Evolutionary conservation across 2,888 invertebrate species (phyloP).

Genomic region (Apantesis nais): DNA sequence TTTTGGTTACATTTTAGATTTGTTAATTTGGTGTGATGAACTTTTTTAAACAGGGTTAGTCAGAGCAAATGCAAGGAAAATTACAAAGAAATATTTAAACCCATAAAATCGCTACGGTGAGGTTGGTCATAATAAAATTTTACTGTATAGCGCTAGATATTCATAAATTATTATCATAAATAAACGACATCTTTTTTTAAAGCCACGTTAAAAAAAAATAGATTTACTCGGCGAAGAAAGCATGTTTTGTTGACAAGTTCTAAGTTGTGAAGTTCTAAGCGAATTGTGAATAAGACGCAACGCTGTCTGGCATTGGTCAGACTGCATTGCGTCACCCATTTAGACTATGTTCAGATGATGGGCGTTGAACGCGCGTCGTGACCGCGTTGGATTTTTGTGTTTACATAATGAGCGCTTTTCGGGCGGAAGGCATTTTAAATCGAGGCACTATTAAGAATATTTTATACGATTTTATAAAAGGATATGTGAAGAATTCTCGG

Average conservation of each 20-base stretch:
- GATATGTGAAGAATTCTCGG: not conserved
- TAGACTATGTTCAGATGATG: slow-evolving; percentile 7
- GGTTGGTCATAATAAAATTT: too few relatives aligned
- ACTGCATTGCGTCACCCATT: slow-evolving; percentile 15
- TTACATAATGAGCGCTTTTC: not conserved
- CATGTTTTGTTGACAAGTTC: not conserved
- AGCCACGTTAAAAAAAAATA: too few relatives aligned
- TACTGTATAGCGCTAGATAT: too few relatives aligned
- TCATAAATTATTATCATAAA: too few relatives aligned
- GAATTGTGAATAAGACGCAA: slow-evolving; percentile 7
- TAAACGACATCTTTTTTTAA: too few relatives aligned
- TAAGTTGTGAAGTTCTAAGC: not conserved
- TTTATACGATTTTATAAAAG: not conserved
- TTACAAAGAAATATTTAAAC: too few relatives aligned
- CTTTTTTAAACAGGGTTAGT: not conserved
- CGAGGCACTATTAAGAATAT: not conserved
- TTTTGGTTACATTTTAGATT: not conserved
- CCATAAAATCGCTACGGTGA: too few relatives aligned
- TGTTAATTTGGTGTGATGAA: not conserved
- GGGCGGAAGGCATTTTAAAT: not conserved
- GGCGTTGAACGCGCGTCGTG: not conserved
- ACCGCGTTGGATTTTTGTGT: not conserved
- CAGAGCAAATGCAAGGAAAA: too few relatives aligned
- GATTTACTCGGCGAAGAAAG: too few relatives aligned
- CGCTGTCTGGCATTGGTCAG: slow-evolving; percentile 26